Evolutionary conservation across 37 sponge, comb jelly and placozoan genomes (phyloP), one percentile per base, ranked within the genome.

Genomic region (Oscarella lobularis): DNA sequence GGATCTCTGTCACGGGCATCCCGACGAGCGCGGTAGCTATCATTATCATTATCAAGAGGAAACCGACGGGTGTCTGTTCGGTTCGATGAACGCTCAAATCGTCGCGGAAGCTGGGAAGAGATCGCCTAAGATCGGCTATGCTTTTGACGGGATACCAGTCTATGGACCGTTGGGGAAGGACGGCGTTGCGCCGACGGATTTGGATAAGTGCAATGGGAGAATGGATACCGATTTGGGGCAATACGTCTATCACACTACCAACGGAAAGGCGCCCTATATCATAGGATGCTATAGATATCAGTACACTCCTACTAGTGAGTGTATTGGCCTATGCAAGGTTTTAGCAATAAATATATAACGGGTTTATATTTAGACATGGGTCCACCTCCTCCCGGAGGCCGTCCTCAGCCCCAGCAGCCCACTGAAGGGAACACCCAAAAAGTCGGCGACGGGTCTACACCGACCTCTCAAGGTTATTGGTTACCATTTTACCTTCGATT

Each of bases 41-140:
- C 60, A 48, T 20, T 48, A 48, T 20, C 60, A 48, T 48, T 20
- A 48, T 20, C 60, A 48, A 48, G 60, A 9, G 14, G 14, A 9
- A 48, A 48, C 9, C n/a, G n/a, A n/a, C n/a, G n/a, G n/a, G n/a
- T n/a, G 20, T n/a, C n/a, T n/a, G n/a, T n/a, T n/a, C n/a, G n/a
- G n/a, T n/a, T n/a, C n/a, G n/a, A n/a, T n/a, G n/a, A n/a, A n/a
- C n/a, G n/a, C n/a, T n/a, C n/a, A n/a, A n/a, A n/a, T n/a, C n/a
- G n/a, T n/a, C n/a, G n/a, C n/a, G n/a, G n/a, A n/a, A 48, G 14
- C 60, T 48, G 60, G 60, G 20, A 48, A 48, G 60, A 9, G 20
- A 9, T 48, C 60, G 60, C 60, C 60, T 20, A 48, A 48, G 60
- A 48, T 48, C 60, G 60, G 60, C 9, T 48, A 48, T 48, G 60